A percentile compares a stretch with the other conserved stretches of the same genome.
Evolutionary conservation across 2,888 invertebrate genomes (phyloP).

Genomic region (Pammene aurita): DNA sequence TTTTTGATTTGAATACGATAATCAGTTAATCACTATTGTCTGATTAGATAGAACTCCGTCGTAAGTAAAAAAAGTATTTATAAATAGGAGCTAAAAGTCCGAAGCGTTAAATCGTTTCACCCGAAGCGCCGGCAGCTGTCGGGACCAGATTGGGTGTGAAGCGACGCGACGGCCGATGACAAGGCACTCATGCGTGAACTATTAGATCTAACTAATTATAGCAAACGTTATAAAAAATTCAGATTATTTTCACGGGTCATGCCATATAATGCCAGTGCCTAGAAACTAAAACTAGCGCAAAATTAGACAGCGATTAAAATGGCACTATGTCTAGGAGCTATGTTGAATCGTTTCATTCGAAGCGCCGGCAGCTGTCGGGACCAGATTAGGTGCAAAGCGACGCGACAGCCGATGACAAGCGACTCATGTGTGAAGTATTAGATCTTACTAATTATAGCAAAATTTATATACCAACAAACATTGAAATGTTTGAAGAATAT

Average conservation of each 20-base stretch:
- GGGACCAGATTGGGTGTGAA: constrained; percentile 10
- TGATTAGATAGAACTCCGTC: too few species aligned
- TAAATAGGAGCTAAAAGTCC: not conserved
- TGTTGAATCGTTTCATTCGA: not conserved
- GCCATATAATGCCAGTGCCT: too few species aligned
- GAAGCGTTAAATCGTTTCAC: not conserved
- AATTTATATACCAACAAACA: too few species aligned
- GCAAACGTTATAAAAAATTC: not conserved
- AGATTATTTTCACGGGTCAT: too few species aligned
- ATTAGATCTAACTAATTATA: not conserved
- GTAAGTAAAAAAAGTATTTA: too few species aligned
- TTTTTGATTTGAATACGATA: too few species aligned
- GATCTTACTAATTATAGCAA: not conserved
- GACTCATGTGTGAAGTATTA: constrained; percentile 2
- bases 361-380: not conserved
- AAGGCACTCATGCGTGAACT: constrained; percentile 6
- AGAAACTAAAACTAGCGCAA: too few species aligned
- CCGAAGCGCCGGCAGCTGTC: constrained; percentile 9
- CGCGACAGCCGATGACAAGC: not conserved
- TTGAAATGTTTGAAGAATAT: too few species aligned
- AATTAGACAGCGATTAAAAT: too few species aligned
- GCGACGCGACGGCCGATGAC: constrained; percentile 1
- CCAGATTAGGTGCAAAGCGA: constrained; percentile 9
- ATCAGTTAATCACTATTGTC: too few species aligned
- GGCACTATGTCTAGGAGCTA: not conserved